Evolutionary conservation across 2,797 vertebrate species (phyloP).

Genomic region (Buceros bicornis): DNA sequence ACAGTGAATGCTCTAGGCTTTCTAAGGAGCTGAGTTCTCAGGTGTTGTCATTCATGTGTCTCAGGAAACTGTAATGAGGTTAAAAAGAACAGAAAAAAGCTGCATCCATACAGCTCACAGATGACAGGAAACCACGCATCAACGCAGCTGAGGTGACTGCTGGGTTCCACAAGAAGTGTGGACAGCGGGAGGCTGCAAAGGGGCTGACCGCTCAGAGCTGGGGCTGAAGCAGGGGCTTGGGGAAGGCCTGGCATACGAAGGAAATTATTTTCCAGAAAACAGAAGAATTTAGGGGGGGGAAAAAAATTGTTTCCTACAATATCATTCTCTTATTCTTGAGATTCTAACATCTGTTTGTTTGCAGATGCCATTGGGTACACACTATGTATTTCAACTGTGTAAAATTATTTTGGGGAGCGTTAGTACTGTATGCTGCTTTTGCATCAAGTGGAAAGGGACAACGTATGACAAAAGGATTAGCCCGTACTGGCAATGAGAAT

Average conservation of each 20-base stretch:
- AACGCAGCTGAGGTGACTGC: not conserved
- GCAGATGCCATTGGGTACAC: conserved; percentile 25
- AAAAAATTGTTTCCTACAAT: conserved; percentile 17
- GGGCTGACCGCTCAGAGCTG: not conserved
- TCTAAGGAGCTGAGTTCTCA: not conserved
- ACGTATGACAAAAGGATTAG: not conserved
- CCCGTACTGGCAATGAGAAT: not conserved
- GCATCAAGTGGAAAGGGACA: not conserved
- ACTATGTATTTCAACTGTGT: not conserved
- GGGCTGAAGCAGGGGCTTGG: not conserved
- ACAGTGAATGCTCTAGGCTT: not conserved
- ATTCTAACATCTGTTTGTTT: conserved; percentile 69
- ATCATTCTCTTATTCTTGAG: conserved; percentile 41
- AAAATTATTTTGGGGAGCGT: conserved; percentile 16
- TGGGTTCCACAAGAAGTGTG: not conserved
- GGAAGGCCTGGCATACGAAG: not conserved
- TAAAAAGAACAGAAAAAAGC: not conserved
- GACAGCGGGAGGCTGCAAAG: not conserved
- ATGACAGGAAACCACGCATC: not conserved
- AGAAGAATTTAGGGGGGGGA: not conserved
- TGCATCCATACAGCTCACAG: not conserved
- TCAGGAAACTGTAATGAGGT: not conserved
- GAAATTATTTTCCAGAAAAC: not conserved
- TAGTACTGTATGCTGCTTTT: not conserved
- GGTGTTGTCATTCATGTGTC: not conserved